A percentile compares a stretch with the other conserved stretches of the same genome.
Conservation (phyloP, 37 sponge, comb jelly and placozoan genomes). For the Beroe forskalii region DNA sequence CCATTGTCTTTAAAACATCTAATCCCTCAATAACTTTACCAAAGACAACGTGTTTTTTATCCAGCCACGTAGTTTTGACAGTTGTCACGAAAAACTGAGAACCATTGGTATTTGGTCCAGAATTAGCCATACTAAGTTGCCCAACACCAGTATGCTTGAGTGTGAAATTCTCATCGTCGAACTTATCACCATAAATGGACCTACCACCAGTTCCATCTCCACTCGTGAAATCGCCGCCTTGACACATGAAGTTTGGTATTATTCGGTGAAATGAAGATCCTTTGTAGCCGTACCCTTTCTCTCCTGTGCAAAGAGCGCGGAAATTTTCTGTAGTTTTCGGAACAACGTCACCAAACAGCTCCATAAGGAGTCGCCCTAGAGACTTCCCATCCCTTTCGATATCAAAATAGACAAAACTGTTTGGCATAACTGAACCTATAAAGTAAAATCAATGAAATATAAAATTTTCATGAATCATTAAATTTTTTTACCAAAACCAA, state of each 20-base stretch:
- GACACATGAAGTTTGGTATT: constrained; percentile 97
- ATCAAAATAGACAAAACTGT: constrained; percentile 76
- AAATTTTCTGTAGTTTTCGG: constrained; percentile 92
- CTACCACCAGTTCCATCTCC: constrained; percentile 79
- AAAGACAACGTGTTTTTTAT: constrained; percentile 97
- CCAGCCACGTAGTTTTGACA: constrained; percentile 93
- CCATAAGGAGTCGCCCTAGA: constrained; percentile 88
- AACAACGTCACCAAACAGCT: constrained; percentile 86
- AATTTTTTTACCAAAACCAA: no score
- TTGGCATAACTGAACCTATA: constrained; percentile 3
- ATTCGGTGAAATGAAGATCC: constrained; percentile 92
- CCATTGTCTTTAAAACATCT: constrained; percentile 66
- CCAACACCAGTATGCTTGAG: constrained; percentile 89
- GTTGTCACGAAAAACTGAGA: constrained; percentile 99
- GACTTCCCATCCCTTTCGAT: constrained; percentile 76
- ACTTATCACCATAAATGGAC: constrained; percentile 92
- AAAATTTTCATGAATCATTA: no score
- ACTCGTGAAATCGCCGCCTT: constrained; percentile 82
- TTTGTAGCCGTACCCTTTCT: constrained; percentile 93
- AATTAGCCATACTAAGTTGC: constrained; percentile 97
- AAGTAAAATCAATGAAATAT: no score
- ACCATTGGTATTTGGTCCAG: constrained; percentile 97
- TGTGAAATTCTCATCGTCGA: constrained; percentile 97
- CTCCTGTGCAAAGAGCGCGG: constrained; percentile 78
- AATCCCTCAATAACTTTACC: constrained; percentile 90